Base-by-base conservation (phyloP, 2,888 invertebrate species). In the Pyralis farinalis region DNA sequence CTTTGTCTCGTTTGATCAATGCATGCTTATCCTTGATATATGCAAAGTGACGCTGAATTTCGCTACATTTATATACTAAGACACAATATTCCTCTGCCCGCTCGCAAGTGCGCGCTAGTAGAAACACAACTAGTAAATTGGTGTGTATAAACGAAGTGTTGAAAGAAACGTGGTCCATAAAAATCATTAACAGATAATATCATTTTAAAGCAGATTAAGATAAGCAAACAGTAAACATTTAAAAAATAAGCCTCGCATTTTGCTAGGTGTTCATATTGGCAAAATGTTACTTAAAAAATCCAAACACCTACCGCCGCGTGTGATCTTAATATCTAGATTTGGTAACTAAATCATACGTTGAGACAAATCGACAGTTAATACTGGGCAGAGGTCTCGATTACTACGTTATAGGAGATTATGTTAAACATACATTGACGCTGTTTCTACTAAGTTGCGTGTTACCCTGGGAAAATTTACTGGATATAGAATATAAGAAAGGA, bases 241-340 rank as follows among this genome's bases (percentile, higher is more conserved):
- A 30, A 49, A 53, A 43, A 53, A 47, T 41, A 54, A 59, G 44
- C 63, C 64, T 72, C 69, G 65, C 63, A 54, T 49, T 49, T 62
- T 57, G 55, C 54, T 50, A 46, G 43, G 51, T 60, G 46, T 72
- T 65, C 71, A 73, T 71, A 69, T 78, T 73, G 75, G 72, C 75
- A 77, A 78, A 73, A 53, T 55, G 30, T 47, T 33, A 42, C 34
- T 29, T 16, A 34, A 42, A 37, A 46, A 37, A 37, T 28, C 37
- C 34, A 42, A 37, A 28, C 31, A 41, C 47, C 43, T 41, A 31
- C 43, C 55, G 55, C 54, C 54, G 49, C 53, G 53, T 53, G 45
- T 41, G 41, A 25, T 37, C 32, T 30, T 35, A 25, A 7, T 5
- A 21, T 8, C 25, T 25, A 25, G 25, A 25, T 3, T 16, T 16